Evolutionary conservation across 2,113 vertebrate species (phyloP), one percentile per base, ranked within the genome.

Genomic region (Eubucco bourcierii): DNA sequence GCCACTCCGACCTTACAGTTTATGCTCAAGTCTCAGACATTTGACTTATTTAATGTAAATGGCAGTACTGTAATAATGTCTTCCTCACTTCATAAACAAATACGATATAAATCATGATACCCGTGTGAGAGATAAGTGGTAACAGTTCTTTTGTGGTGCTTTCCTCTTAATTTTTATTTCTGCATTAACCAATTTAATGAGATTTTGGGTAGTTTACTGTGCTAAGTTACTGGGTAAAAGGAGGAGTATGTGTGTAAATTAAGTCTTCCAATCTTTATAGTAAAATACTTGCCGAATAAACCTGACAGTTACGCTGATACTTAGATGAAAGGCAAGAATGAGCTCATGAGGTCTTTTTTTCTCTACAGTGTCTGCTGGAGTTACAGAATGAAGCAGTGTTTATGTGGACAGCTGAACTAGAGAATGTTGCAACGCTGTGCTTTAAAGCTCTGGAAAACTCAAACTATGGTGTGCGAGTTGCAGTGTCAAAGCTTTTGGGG

Each of bases 391-490:
- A 99, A 96, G 99, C 99, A 0, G 99, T 99, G 24, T 99, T 99
- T 94, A 99, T 99, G 99, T 99, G 99, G 99, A 99, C 99, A 78
- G 98, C 99, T 58, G 99, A 99, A 93, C 96, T 99, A 89, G 99
- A 99, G 97, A 99, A 99, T 52, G 95, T 99, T 84, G 99, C 99
- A 87, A 99, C 99, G 0, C 95, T 99, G 46, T 99, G 99, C 96
- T 99, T 99, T 90, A 99, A 99, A 97, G 98, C 99, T 80, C 97
- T 99, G 64, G 99, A 99, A 96, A 99, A 99, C 63, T 99, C 99
- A 21, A 99, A 99, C 93, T 99, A 99, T 65, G 99, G 99, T 2
- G 99, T 99, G 39, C 98, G 99, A 44, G 99, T 99, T 73, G 98
- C 99, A 24, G 99, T 99, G 66, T 99, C 99, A 37, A 99, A 99